Conservation (phyloP, 1,140 invertebrate species). For the Ceratina japonica region DNA sequence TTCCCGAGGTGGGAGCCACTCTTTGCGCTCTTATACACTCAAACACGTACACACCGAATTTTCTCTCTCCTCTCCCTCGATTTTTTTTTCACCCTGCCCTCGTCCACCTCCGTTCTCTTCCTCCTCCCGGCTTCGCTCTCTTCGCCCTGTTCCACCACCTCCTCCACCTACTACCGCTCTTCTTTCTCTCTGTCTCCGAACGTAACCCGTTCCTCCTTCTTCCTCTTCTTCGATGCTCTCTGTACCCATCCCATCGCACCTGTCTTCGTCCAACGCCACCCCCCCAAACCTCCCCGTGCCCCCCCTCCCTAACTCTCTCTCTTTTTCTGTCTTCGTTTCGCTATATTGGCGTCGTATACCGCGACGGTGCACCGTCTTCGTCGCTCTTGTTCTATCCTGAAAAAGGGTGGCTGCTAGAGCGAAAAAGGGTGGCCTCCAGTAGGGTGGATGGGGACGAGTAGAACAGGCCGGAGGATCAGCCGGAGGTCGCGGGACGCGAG, state of each 20-base stretch:
- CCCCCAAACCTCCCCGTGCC: too few species aligned
- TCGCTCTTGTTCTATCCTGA: conserved; percentile 54
- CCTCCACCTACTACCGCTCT: neutral
- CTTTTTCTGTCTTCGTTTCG: conserved; percentile 6
- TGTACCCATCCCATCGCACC: conserved; percentile 28
- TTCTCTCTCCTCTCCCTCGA: conserved; percentile 29
- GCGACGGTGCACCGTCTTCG: neutral
- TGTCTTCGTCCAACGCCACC: conserved; percentile 18
- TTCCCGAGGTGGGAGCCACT: conserved; percentile 51
- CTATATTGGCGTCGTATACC: conserved; percentile 16
- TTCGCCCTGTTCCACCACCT: conserved; percentile 28
- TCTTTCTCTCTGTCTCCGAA: conserved; percentile 32
- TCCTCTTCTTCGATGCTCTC: conserved; percentile 27
- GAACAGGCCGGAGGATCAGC: conserved; percentile 38
- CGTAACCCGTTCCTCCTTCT: conserved; percentile 44
- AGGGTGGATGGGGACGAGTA: conserved; percentile 39
- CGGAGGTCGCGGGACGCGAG: conserved; percentile 17
- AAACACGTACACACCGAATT: conserved; percentile 43
- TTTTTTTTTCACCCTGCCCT: conserved; percentile 1
- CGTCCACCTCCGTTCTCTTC: neutral
- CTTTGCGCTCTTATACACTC: conserved; percentile 47
- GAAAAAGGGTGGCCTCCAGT: conserved; percentile 63
- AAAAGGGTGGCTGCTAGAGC: conserved; percentile 64
- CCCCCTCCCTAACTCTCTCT: conserved; percentile 14
- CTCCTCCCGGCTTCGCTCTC: conserved; percentile 23